Evolutionary conservation across 2,113 vertebrate species (phyloP), one percentile per base, ranked within the genome.

Genomic region (Hiodon tergisus): DNA sequence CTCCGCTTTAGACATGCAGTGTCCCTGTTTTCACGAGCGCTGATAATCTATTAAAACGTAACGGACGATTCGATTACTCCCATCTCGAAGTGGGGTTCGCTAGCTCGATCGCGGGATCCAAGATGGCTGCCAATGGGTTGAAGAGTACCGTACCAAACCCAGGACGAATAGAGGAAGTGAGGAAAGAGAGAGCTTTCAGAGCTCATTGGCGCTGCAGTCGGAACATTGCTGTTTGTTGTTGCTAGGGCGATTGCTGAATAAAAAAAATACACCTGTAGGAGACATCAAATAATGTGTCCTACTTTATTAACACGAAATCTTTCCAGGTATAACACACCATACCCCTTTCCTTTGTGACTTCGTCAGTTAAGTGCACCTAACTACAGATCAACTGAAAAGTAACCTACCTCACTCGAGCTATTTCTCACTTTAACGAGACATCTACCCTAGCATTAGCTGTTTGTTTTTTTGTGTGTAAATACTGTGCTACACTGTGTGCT

Each of bases 111-210:
- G 81, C 72, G 69, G 52, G 7, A 78, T 89, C 88, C 92, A 96
- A 95, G 91, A 96, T 96, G 94, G 93, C 91, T 86, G 91, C 85
- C 78, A 77, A 73, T 78, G 69, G 68, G 75, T 70, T 76, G 77
- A 68, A 74, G 73, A 75, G 73, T 70, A 62, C 76, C 79, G 72
- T 78, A 69, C 87, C 78, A 84, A 90, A 85, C 88, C 88, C 81
- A 72, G 67, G 16, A 72, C 74, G 74, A 79, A 81, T 75, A 80
- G 78, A 79, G 90, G 90, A 92, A 88, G 85, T 87, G 89, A 90
- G 86, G 83, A 82, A 47, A 79, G 10, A 51, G 10, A 5, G 65
- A 50, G 68, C 81, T 78, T 74, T 46, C 6, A 1, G 3, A 75
- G 50, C 74, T 78, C 72, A 73, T 80, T 86, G 80, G 88, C 51